These are phyloP conservation scores for Atlantisia rogersi DNA, from an alignment of 2,113 vertebrate genomes.

Conservation along the genomic window DNA sequence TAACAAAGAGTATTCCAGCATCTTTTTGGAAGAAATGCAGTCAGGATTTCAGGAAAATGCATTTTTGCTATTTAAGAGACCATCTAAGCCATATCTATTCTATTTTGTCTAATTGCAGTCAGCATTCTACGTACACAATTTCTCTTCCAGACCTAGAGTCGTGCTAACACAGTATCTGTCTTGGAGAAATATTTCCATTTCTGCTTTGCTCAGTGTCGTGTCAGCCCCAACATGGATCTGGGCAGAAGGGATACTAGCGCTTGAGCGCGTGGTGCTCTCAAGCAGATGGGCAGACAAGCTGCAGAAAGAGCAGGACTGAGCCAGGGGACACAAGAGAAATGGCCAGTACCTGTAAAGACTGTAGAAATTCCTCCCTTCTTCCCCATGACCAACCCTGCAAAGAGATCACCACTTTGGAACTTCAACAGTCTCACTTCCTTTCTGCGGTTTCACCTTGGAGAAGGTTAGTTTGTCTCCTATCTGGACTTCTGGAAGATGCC, in stretches of 20 bases:
- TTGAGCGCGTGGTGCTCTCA: background rate
- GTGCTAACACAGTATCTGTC: background rate
- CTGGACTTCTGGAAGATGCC: background rate
- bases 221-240: background rate
- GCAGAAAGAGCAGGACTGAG: background rate
- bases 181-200: background rate
- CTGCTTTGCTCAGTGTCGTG: background rate
- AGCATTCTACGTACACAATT: background rate
- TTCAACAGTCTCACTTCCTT: background rate
- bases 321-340: background rate
- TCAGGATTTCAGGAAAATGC: background rate
- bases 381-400: background rate
- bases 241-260: background rate
- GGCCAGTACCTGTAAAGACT: background rate
- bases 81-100: background rate
- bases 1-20: background rate
- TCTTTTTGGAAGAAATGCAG: background rate
- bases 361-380: background rate
- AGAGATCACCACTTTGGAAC: background rate
- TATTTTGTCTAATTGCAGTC: background rate
- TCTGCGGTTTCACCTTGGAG: background rate
- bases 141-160: background rate
- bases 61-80: background rate
- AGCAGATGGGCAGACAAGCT: background rate
- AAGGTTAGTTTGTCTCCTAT: background rate